Conservation (phyloP, 2,888 invertebrate genomes). For the Strigamia maritima region DNA sequence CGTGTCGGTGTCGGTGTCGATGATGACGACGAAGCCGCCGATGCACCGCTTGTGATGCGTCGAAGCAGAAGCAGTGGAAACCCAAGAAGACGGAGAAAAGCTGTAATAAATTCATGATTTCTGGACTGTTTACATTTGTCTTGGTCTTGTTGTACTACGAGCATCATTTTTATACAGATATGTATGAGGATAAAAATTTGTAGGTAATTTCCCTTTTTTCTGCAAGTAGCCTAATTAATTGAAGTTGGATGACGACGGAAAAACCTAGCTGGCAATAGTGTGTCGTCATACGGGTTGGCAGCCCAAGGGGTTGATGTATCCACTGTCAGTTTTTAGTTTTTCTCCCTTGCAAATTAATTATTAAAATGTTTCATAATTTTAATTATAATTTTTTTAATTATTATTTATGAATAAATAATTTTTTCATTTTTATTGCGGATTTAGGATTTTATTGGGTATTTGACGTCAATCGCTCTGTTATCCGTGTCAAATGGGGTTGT, state of each 20-base stretch:
- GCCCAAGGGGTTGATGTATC: not conserved
- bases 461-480: no score
- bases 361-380: no score
- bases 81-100: not conserved
- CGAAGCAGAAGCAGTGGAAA: no score
- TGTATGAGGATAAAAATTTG: not conserved
- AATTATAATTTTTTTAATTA: no score
- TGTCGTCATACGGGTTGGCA: not conserved
- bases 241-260: slow-evolving; percentile 1
- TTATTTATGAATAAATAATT: no score
- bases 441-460: no score
- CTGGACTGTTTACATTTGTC: not conserved
- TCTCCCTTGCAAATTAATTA: no score
- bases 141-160: not conserved
- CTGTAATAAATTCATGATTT: not conserved
- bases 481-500: no score
- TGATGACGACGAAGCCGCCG: not conserved
- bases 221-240: not conserved
- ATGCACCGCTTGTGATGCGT: no score
- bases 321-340: no score
- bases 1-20: not conserved
- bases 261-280: not conserved
- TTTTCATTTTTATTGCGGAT: no score
- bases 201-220: slow-evolving; percentile 2
- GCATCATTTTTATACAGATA: not conserved